Evolutionary conservation across 2,797 vertebrate genomes (phyloP), one percentile per base, ranked within the genome.

Genomic region (Todus mexicanus): DNA sequence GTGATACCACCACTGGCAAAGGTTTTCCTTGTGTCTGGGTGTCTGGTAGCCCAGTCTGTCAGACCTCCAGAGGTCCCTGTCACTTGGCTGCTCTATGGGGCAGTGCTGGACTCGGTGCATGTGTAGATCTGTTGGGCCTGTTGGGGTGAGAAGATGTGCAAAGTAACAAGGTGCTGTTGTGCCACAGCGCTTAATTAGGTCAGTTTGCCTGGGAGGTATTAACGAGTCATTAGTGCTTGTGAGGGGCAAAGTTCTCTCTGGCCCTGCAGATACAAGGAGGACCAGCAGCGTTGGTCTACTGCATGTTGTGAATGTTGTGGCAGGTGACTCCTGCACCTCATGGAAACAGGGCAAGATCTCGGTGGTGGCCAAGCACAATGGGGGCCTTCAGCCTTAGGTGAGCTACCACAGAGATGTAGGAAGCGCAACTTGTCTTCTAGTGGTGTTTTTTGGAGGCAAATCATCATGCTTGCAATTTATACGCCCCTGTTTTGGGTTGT

Each of bases 21-120:
- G 21, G 5, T 56, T 76, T 82, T 79, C 19, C 26, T 59, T n/a
- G 17, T 60, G 76, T 50, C 33, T 79, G 63, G 8, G 5, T 85
- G 29, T 40, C 69, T 69, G 89, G 35, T 16, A 79, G 45, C 59
- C n/a, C 23, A 18, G 19, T 31, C 48, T 57, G 33, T 22, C 29
- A 4, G 3, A 51, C 0, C 0, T 57, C 47, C n/a, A 18, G 27
- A 75, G 50, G 38, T 63, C 64, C 23, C 11, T 76, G 12, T 43
- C 33, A 35, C 57, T 29, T 48, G 51, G 9, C 51, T 16, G 53
- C 59, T 37, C 8, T 31, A 9, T 9, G 25, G 18, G 27, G 35
- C 35, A 54, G 31, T 6, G 12, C 38, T 56, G 78, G 45, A n/a
- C 27, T 27, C 0, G 0, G 3, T 7, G 6, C 3, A 0, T 29